A percentile compares a stretch with the other conserved stretches of the same genome.
Conservation (phyloP, 2,888 invertebrate genomes). For the Eutolmus rufibarbis region DNA sequence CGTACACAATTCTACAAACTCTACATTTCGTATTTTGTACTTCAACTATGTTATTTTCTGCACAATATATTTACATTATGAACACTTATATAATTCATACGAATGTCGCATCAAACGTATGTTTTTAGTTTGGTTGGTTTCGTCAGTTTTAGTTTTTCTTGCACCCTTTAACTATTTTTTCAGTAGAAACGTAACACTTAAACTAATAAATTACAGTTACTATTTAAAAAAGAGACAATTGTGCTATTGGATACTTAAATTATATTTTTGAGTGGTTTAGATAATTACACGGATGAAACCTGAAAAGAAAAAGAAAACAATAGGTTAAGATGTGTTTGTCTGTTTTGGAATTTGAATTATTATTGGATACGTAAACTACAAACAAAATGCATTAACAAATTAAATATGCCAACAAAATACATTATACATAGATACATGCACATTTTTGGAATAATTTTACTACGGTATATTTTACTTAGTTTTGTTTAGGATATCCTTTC, state of each 20-base stretch:
- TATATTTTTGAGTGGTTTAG: slow-evolving; percentile 6
- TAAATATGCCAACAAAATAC: no score
- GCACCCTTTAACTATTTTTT: slow-evolving; percentile 5
- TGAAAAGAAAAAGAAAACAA: neutral
- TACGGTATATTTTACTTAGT: no score
- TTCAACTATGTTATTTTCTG: neutral
- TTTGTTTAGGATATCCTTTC: no score
- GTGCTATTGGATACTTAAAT: slow-evolving; percentile 25
- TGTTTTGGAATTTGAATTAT: neutral
- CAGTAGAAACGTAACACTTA: slow-evolving; percentile 23
- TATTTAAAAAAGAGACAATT: slow-evolving; percentile 25
- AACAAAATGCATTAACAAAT: no score
- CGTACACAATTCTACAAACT: neutral
- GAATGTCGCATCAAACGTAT: neutral
- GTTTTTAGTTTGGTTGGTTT: neutral
- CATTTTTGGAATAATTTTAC: no score
- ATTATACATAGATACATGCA: no score
- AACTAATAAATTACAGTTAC: slow-evolving; percentile 20
- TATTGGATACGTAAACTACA: no score
- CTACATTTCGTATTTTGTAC: neutral
- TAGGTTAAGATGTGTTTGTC: neutral
- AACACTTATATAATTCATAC: neutral
- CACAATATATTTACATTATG: slow-evolving; percentile 2
- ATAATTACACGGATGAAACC: slow-evolving; percentile 17
- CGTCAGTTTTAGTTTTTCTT: neutral